Evolutionary conservation across 2,113 vertebrate species (phyloP), one percentile per base, ranked within the genome.

Genomic region (Syngnathoides biaculeatus): DNA sequence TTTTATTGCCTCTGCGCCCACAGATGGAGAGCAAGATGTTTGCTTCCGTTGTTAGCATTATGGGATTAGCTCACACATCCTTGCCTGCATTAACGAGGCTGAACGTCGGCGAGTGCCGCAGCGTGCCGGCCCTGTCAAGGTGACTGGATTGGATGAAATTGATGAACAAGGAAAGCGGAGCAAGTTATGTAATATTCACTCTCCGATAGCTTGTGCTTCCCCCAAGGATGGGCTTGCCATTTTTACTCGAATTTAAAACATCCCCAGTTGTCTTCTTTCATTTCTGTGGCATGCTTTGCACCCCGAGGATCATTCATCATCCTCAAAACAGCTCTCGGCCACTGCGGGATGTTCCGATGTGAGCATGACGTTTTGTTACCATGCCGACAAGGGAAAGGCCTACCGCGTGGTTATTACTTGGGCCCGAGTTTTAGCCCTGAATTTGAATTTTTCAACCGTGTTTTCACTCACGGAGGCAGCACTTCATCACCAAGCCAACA

Each of bases 61-160:
- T 71, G 62, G 62, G 64, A 79, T 72, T 68, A 68, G 62, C 76
- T 68, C 40, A 45, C 68, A 48, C 40, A 64, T 27, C 26, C 69
- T 22, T 20, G 38, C 1, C 73, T 69, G 62, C 67, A 1, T 71
- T 65, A 68, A 71, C 58, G 65, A 74, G 69, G 64, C 72, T 65
- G 24, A 72, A 62, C 22, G 30, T n/a, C 69, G 53, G 58, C 65
- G 40, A 79, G 58, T 68, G 57, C 79, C 80, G 77, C 83, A 78
- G 57, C 79, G 71, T 79, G 79, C 70, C 67, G 15, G 13, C 38
- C 38, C 30, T 20, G 45, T 65, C 68, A 83, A 77, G 76, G 78
- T 79, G 78, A 78, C 72, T 73, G 27, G 58, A 38, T 74, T 59
- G 15, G 22, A 45, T 42, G 66, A 45, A 64, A 27, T 69, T 67